Evolutionary conservation across 1,140 invertebrate species (phyloP).

Genomic region (Aphelenchoides avenae): DNA sequence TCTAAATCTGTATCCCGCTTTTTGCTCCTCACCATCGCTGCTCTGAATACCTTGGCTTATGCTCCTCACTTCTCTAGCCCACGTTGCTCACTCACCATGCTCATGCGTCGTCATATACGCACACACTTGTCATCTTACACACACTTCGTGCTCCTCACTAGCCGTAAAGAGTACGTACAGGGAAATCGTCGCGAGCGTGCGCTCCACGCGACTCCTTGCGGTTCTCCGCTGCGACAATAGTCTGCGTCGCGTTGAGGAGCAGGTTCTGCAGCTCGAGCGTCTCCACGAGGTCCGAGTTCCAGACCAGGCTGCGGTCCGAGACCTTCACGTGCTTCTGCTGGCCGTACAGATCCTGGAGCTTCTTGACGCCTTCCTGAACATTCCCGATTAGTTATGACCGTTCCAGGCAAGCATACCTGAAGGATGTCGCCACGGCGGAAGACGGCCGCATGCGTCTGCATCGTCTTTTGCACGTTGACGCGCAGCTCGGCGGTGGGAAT

Average conservation of each 20-base stretch:
- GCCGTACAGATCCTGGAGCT: slow-evolving; percentile 56
- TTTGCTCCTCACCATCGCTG: too few relatives aligned
- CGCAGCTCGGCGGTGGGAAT: slow-evolving; percentile 81
- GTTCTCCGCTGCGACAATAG: slow-evolving; percentile 82
- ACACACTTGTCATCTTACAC: too few relatives aligned
- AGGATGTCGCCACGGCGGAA: slow-evolving; percentile 81
- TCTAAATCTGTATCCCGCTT: too few relatives aligned
- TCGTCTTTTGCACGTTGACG: slow-evolving; percentile 89
- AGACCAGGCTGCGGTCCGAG: slow-evolving; percentile 70
- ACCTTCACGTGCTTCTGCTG: slow-evolving; percentile 63
- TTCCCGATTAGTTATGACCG: too few relatives aligned
- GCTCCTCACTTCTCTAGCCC: too few relatives aligned
- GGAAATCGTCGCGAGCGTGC: slow-evolving; percentile 92
- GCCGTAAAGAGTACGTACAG: too few relatives aligned
- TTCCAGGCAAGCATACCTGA: too few relatives aligned
- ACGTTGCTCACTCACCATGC: too few relatives aligned
- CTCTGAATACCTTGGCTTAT: too few relatives aligned
- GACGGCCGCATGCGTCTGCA: slow-evolving; percentile 95
- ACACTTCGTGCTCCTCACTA: too few relatives aligned
- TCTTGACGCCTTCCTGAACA: slow-evolving; percentile 61
- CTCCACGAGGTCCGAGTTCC: slow-evolving; percentile 96
- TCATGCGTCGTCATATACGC: too few relatives aligned
- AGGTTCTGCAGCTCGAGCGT: slow-evolving; percentile 94
- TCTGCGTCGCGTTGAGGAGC: slow-evolving; percentile 85
- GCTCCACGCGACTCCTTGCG: slow-evolving; percentile 96